These are phyloP conservation scores for Physeter macrocephalus DNA, from an alignment of 2,113 vertebrate species.

Conservation along the genomic window DNA sequence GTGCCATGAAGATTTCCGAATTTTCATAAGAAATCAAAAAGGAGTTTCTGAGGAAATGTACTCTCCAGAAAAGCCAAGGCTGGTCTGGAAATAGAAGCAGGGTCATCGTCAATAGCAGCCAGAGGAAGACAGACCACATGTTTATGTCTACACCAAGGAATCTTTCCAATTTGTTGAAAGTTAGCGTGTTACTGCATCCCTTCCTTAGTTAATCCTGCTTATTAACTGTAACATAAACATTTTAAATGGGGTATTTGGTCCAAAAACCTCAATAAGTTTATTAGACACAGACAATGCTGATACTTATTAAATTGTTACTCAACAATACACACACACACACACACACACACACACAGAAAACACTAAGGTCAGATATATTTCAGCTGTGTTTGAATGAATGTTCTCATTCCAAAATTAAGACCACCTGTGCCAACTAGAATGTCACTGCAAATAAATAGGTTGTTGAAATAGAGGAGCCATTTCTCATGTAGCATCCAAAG, in stretches of 20 bases:
- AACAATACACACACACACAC: neutral
- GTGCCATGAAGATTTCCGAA: neutral
- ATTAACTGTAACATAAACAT: neutral
- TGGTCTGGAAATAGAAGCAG: neutral
- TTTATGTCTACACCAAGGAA: neutral
- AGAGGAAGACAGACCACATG: neutral
- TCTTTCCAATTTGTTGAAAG: neutral
- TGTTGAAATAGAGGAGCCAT: neutral
- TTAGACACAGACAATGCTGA: neutral
- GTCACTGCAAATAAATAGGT: neutral
- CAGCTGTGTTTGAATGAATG: neutral
- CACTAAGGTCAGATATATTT: neutral
- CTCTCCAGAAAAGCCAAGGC: neutral
- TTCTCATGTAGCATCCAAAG: neutral
- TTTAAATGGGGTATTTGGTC: neutral
- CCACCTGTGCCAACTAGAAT: neutral
- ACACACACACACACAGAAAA: neutral
- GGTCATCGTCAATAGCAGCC: neutral
- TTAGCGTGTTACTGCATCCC: neutral
- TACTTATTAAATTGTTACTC: neutral
- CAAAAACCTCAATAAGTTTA: neutral
- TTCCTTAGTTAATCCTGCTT: neutral
- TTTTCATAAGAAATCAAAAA: neutral
- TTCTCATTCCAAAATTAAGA: constrained; percentile 14
- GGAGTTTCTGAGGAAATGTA: neutral